A percentile compares a stretch with the other conserved stretches of the same genome.
These are phyloP conservation scores for Charaxes varanes DNA, from an alignment of 1,140 invertebrate species.

Conservation along the genomic window DNA sequence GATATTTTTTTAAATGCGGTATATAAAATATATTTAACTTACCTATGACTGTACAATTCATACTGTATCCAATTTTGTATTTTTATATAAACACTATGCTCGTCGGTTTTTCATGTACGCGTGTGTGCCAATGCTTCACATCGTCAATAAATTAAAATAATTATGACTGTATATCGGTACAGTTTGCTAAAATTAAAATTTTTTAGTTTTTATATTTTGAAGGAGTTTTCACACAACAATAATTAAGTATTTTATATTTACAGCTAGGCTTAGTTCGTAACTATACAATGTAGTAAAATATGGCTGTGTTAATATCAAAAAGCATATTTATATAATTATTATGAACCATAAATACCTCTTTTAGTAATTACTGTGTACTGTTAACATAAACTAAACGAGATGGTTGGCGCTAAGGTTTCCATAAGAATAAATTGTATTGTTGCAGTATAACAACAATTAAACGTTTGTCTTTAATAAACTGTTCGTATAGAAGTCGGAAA, in stretches of 20 bases:
- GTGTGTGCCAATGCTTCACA: too few relatives aligned
- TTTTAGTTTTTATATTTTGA: constrained; percentile 25
- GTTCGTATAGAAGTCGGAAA: too few relatives aligned
- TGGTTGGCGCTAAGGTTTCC: too few relatives aligned
- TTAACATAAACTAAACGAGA: neutral
- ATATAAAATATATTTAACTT: too few relatives aligned
- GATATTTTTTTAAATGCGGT: too few relatives aligned
- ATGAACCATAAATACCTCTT: constrained; percentile 68
- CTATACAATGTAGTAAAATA: constrained; percentile 56
- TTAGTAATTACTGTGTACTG: constrained; percentile 45
- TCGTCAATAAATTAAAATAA: constrained; percentile 21
- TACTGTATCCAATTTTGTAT: too few relatives aligned
- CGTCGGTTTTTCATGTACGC: too few relatives aligned
- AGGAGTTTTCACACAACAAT: constrained; percentile 36
- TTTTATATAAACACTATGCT: too few relatives aligned
- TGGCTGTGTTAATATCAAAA: constrained; percentile 73
- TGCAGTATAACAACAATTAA: too few relatives aligned
- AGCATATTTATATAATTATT: constrained; percentile 65
- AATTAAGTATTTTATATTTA: constrained; percentile 38
- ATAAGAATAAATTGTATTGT: too few relatives aligned
- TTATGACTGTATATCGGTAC: constrained; percentile 49
- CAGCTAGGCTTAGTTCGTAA: constrained; percentile 34
- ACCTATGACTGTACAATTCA: too few relatives aligned
- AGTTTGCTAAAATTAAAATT: constrained; percentile 44
- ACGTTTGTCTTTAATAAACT: too few relatives aligned